phyloP scores from a whole-genome alignment of 35 echinoderm and acorn worm genomes.

The Amphiura filiformis region DNA sequence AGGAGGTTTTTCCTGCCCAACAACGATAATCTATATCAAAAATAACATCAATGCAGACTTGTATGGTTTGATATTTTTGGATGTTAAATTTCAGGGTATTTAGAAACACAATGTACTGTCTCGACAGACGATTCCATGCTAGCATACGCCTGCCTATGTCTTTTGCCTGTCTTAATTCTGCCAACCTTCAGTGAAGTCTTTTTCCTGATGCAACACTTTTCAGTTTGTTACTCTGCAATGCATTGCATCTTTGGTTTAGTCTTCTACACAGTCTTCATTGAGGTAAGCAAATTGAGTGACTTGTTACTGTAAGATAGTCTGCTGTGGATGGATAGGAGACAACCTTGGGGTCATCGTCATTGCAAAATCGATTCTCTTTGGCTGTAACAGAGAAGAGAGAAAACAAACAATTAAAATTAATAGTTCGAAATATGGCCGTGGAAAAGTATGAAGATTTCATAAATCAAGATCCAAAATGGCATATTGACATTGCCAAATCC shows the following conservation, averaged over 20 bases:
- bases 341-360: neutral
- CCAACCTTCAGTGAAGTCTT: neutral
- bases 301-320: conserved; percentile 1
- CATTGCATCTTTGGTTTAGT: neutral
- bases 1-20: no score
- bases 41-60: no score
- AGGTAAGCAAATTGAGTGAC: neutral
- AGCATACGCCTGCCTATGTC: neutral
- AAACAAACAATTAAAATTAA: neutral
- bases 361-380: neutral
- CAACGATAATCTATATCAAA: no score
- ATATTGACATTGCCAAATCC: neutral
- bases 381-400: neutral
- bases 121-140: neutral
- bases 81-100: conserved; percentile 9
- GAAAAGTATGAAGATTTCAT: neutral
- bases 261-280: neutral
- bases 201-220: neutral
- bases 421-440: neutral
- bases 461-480: neutral
- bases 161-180: neutral
- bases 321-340: neutral
- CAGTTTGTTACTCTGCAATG: neutral
- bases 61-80: neutral
- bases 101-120: neutral